These are phyloP conservation scores for Argyresthia goedartella DNA, from an alignment of 2,888 invertebrate genomes.

Conservation along the genomic window DNA sequence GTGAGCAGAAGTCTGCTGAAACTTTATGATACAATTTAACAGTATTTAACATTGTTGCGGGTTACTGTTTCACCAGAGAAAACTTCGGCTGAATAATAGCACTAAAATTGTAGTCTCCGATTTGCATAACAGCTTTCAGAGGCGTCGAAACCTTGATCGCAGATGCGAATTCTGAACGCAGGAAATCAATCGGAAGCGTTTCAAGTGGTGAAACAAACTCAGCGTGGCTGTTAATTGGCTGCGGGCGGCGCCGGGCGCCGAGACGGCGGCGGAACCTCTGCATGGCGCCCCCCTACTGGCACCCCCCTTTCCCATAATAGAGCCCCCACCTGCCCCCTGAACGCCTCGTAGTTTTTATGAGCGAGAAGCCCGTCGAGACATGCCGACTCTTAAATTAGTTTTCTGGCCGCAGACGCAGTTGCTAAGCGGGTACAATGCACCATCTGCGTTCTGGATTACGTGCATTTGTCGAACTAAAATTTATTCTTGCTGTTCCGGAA, in stretches of 20 bases:
- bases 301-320: slow-evolving; percentile 38
- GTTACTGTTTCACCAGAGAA: too few species aligned
- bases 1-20: not conserved
- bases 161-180: slow-evolving; percentile 33
- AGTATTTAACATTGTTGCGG: not conserved
- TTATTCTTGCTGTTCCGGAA: not conserved
- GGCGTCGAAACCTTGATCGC: slow-evolving; percentile 8
- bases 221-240: slow-evolving; percentile 67
- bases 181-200: slow-evolving; percentile 67
- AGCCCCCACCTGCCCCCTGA: slow-evolving; percentile 16
- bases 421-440: slow-evolving; percentile 25
- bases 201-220: slow-evolving; percentile 63
- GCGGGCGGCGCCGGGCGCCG: slow-evolving; percentile 65
- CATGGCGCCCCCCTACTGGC: slow-evolving; percentile 54
- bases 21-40: not conserved
- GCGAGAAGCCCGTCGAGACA: slow-evolving; percentile 53
- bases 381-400: slow-evolving; percentile 54
- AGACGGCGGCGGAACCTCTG: slow-evolving; percentile 69
- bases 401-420: slow-evolving; percentile 25
- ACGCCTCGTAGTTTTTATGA: slow-evolving; percentile 59
- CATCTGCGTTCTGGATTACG: not conserved
- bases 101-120: not conserved
- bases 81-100: too few species aligned
- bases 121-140: not conserved
- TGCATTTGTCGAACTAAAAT: too few species aligned